phyloP scores from a whole-genome alignment of 2,888 invertebrate genomes.

The Mycogona germanica region DNA sequence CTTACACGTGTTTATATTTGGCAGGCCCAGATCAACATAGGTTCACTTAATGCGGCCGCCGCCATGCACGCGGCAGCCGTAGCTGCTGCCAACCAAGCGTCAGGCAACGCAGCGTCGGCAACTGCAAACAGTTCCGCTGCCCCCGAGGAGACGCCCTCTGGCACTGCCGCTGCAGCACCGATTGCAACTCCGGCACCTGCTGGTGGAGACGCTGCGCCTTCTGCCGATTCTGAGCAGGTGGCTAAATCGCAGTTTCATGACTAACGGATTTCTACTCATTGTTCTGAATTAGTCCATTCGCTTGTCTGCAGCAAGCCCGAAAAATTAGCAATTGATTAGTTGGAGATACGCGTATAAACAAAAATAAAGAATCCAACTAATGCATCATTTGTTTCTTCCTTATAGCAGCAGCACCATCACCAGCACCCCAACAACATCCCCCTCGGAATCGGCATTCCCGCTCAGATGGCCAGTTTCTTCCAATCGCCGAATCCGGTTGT shows the following conservation, averaged over 20 bases:
- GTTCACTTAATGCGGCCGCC: slow-evolving; percentile 19
- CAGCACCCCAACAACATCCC: slow-evolving; percentile 1
- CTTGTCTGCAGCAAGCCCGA: too few relatives aligned
- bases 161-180: background rate
- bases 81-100: background rate
- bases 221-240: too few relatives aligned
- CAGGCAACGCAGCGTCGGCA: background rate
- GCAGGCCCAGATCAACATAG: slow-evolving; percentile 29
- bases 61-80: background rate
- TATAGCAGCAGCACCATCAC: too few relatives aligned
- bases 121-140: background rate
- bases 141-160: background rate
- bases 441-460: background rate
- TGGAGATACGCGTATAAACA: too few relatives aligned
- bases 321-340: too few relatives aligned
- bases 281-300: too few relatives aligned
- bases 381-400: too few relatives aligned
- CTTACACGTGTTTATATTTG: too few relatives aligned
- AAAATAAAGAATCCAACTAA: too few relatives aligned
- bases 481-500: slow-evolving; percentile 32
- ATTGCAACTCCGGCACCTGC: background rate
- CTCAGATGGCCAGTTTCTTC: slow-evolving; percentile 13
- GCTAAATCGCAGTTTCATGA: too few relatives aligned
- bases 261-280: too few relatives aligned
- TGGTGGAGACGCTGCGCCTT: too few relatives aligned